A percentile compares a stretch with the other conserved stretches of the same genome.
These are phyloP conservation scores for Montipora sp. DNA, from an alignment of 64 coral and sea anemone species.

Conservation along the genomic window DNA sequence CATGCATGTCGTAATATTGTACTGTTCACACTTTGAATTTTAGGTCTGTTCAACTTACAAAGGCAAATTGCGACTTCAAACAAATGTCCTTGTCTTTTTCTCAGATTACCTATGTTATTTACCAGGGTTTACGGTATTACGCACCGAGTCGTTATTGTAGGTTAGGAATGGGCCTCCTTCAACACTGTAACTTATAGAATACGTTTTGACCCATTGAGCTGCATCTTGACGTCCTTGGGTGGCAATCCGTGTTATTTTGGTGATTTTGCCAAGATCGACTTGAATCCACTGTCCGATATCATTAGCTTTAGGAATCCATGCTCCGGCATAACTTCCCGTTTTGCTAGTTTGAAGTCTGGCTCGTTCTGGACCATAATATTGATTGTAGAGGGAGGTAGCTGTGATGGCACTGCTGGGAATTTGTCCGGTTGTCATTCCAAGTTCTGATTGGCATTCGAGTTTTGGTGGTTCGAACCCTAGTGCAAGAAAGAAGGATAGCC, in stretches of 20 bases:
- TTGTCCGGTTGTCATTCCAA: constrained; percentile 26
- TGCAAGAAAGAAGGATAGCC: background rate
- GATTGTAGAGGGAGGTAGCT: constrained; percentile 65
- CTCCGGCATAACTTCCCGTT: constrained; percentile 51
- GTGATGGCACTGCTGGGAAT: constrained; percentile 29
- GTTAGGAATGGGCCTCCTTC: constrained; percentile 48
- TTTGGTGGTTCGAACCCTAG: constrained; percentile 23
- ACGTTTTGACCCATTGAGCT: constrained; percentile 88
- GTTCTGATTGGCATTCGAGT: constrained; percentile 26
- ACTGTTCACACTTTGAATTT: too few species aligned
- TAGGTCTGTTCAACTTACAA: too few species aligned
- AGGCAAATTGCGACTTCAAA: too few species aligned
- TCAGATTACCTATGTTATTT: background rate
- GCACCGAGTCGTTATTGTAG: constrained; percentile 1
- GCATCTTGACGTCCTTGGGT: constrained; percentile 81
- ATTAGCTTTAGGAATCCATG: constrained; percentile 62
- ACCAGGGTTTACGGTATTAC: background rate
- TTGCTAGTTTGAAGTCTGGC: constrained; percentile 57
- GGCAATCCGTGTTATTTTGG: constrained; percentile 75
- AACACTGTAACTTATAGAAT: constrained; percentile 66
- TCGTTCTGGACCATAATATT: constrained; percentile 64
- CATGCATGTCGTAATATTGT: too few species aligned
- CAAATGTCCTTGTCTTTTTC: too few species aligned
- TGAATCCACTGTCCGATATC: constrained; percentile 78
- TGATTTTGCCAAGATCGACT: constrained; percentile 67